Conservation (phyloP, 2,888 invertebrate genomes). For the Melinaea marsaeus region DNA sequence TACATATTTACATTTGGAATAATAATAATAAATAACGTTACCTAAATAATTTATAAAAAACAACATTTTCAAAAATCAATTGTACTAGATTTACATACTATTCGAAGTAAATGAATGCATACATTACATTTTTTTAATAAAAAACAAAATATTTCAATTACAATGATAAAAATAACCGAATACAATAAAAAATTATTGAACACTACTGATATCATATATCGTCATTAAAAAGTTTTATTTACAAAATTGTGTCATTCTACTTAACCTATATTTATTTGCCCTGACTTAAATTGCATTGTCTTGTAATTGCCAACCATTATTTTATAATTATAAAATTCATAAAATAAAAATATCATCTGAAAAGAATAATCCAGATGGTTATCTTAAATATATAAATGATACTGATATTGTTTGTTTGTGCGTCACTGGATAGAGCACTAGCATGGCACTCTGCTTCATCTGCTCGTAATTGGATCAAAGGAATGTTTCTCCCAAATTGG, state of each 20-base stretch:
- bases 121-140: no score
- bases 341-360: conserved; percentile 54
- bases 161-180: no score
- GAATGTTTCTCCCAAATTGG: conserved; percentile 79
- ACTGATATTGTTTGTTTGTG: conserved; percentile 58
- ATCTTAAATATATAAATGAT: conserved; percentile 52
- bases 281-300: conserved; percentile 5
- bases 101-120: no score
- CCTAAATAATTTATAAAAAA: no score
- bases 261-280: conserved; percentile 1
- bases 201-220: no score
- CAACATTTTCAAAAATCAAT: no score
- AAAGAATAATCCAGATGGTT: conserved; percentile 52
- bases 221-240: not conserved
- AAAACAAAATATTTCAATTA: no score
- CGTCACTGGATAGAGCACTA: conserved; percentile 86
- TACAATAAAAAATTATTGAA: no score
- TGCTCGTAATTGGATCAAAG: conserved; percentile 85
- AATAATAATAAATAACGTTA: no score
- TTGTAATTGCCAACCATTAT: conserved; percentile 7
- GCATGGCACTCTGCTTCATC: conserved; percentile 91
- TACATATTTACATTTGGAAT: conserved; percentile 60
- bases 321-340: not conserved
- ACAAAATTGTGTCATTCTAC: conserved; percentile 4
- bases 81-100: no score